Base-by-base conservation (phyloP, 1,140 invertebrate species). In the Lepidurus apus region DNA sequence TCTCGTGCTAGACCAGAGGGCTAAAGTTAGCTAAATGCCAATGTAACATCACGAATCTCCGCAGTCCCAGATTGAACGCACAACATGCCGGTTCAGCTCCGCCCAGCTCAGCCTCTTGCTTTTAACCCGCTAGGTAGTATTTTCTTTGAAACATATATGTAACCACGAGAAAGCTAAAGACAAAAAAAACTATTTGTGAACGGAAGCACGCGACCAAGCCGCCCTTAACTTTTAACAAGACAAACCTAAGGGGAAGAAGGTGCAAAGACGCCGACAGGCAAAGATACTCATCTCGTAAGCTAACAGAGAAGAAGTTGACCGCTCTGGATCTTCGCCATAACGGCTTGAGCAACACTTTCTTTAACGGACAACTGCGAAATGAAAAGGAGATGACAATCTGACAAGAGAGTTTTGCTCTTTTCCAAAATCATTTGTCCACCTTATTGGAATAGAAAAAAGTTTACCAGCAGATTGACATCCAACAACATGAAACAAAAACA, bases 11-110 rank as follows among this genome's bases (percentile, higher is more conserved):
- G 53, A 13, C 53, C 21, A 21, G 53, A 65, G 53, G 53, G 53
- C 53, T 65, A 65, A 65, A 65, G 53, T 65, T 65, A 65, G 53
- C 53, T 65, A n/a, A 65, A 65, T 65, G 53, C 53, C 53, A 65
- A 65, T 21, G 53, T 21, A 65, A 65, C 53, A 65, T 65, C 53
- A 13, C 8, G 6, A 65, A 65, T 65, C 6, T 65, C 53, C 4
- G 17, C 13, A 65, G 21, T 65, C 13, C 13, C 17, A 65, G 21
- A 65, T 65, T 21, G 34, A 65, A 9, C 13, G 9, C 53, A 65
- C 17, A 65, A 13, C 17, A 13, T 17, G 17, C 53, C n/a, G 53
- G 6, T 17, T 13, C 7, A n/a, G 13, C 53, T 65, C 53, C 17
- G 21, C 13, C 8, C 53, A 65, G 53, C 34, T 34, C 34, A 34